Base-by-base conservation (phyloP, 2,888 invertebrate genomes). In the Alsophila aescularia region DNA sequence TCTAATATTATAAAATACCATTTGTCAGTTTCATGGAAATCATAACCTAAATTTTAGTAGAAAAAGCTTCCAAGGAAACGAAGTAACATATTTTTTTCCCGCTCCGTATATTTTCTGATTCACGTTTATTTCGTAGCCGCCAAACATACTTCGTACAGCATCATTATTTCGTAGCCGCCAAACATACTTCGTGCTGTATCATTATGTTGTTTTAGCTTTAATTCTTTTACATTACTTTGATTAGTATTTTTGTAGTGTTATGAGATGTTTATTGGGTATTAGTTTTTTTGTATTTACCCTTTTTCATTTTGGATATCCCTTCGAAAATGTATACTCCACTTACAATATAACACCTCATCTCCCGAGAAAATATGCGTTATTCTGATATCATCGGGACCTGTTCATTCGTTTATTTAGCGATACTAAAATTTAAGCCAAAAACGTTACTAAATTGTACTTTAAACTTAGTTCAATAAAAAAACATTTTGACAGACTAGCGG, bases 101-200 rank as follows among this genome's bases (percentile, higher is more conserved):
- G 64, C 59, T 52, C 52, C 60, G 55, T 66, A 59, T 61, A 59
- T 48, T 60, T 50, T 40, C 36, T 64, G 58, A 67, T 60, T 62
- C 55, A 58, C 60, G 59, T 58, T 61, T 50, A 60, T 60, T 51
- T 53, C 44, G 50, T 35, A 31, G 39, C 40, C 31, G 14, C 36
- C 29, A 36, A 50, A 53, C 45, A 48, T 36, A 48, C 21, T 39
- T 29, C 49, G 27, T 24, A 29, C 21, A 36, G 36, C 27, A 40
- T 43, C 39, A 57, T 57, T 49, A 40, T 31, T 18, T 44, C 31
- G 7, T 35, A 31, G 39, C 40, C 31, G 14, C 36, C 29, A 36
- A 50, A 53, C 45, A 48, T 36, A 48, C 21, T 39, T 29, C 49
- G 27, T 24, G 34, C 21, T 31, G 36, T 34, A 40, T 43, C 39